Evolutionary conservation across 2,113 vertebrate species (phyloP).

Genomic region (Elephas maximus): DNA sequence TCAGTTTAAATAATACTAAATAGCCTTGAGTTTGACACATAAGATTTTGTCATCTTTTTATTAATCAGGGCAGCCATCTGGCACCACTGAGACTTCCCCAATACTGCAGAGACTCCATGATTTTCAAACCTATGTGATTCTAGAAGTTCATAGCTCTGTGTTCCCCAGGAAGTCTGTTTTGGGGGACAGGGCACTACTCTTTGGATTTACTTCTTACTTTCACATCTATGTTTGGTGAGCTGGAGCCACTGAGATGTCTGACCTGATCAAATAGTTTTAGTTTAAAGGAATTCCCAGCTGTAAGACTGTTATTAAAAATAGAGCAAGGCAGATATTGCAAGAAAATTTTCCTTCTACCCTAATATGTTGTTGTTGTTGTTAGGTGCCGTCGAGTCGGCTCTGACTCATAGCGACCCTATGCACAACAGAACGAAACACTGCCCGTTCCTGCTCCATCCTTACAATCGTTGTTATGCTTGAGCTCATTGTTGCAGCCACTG

Average conservation of each 20-base stretch:
- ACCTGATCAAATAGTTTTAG: slow-evolving; percentile 10
- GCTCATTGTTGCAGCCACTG: no score
- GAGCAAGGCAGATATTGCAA: background rate
- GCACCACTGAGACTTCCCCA: slow-evolving; percentile 31
- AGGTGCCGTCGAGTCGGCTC: no score
- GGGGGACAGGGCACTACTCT: background rate
- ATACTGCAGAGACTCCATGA: background rate
- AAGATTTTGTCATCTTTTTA: slow-evolving; percentile 43
- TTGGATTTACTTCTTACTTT: slow-evolving; percentile 21
- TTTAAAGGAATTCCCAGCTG: slow-evolving; percentile 37
- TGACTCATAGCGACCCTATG: no score
- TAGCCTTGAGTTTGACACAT: slow-evolving; percentile 34
- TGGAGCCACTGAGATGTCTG: background rate
- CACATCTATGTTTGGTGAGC: background rate
- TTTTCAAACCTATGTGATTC: slow-evolving; percentile 38
- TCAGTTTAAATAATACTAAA: slow-evolving; percentile 66
- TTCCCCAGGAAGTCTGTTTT: background rate
- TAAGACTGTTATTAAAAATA: slow-evolving; percentile 29
- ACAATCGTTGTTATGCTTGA: no score
- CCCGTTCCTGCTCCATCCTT: no score
- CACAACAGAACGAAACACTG: no score
- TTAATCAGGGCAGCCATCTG: slow-evolving; percentile 37
- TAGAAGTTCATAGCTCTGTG: background rate
- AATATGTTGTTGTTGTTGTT: background rate
- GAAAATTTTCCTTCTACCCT: slow-evolving; percentile 17